Evolutionary conservation across 2,113 vertebrate species (phyloP).

Genomic region (Stigmatopora nigra): DNA sequence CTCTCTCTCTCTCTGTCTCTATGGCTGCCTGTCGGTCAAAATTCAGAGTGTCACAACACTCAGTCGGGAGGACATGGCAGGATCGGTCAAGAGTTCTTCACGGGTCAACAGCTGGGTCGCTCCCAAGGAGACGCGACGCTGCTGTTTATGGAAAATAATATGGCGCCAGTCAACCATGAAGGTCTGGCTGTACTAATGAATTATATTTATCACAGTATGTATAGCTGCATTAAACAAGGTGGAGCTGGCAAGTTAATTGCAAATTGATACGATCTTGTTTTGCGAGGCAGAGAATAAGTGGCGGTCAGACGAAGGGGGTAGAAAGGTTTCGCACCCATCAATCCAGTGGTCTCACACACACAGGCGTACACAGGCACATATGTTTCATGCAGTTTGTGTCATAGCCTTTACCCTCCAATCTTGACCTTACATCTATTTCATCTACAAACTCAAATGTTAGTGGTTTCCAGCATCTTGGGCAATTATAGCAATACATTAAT

Average conservation of each 20-base stretch:
- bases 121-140: slow-evolving; percentile 37
- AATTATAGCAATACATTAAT: slow-evolving; percentile 48
- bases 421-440: slow-evolving; percentile 26
- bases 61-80: slow-evolving; percentile 54
- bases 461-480: slow-evolving; percentile 44
- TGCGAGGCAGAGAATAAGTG: slow-evolving; percentile 3
- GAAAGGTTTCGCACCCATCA: slow-evolving; percentile 48
- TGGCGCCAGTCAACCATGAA: slow-evolving; percentile 35
- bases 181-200: slow-evolving; percentile 42
- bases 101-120: slow-evolving; percentile 53
- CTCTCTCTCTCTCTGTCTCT: slow-evolving; percentile 46
- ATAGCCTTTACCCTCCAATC: slow-evolving; percentile 46
- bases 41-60: slow-evolving; percentile 35
- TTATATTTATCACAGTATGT: slow-evolving; percentile 13
- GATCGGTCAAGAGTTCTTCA: slow-evolving; percentile 58
- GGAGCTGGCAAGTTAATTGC: slow-evolving; percentile 23
- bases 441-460: slow-evolving; percentile 39
- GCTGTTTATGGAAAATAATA: slow-evolving; percentile 45
- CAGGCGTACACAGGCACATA: slow-evolving; percentile 13
- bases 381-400: slow-evolving; percentile 32
- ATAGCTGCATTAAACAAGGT: slow-evolving; percentile 21
- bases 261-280: slow-evolving; percentile 11
- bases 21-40: slow-evolving; percentile 42
- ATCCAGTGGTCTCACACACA: slow-evolving; percentile 37
- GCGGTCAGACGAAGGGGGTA: slow-evolving; percentile 32